A percentile compares a stretch with the other conserved stretches of the same genome.
Evolutionary conservation across 2,113 vertebrate species (phyloP).

Genomic region (Elanus axillaris): DNA sequence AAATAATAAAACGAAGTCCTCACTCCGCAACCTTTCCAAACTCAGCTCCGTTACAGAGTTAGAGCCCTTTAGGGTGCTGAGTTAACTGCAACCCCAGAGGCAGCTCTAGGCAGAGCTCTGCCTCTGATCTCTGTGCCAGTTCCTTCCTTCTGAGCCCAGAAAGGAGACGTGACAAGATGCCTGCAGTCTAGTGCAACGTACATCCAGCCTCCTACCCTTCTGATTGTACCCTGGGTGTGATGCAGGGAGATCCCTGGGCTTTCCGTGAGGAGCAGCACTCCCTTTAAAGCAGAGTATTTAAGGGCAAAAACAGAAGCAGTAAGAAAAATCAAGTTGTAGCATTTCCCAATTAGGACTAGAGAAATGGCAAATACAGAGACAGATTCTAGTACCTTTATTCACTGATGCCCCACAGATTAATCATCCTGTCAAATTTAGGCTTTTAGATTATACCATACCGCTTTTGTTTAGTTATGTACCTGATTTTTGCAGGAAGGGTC

Average conservation of each 20-base stretch:
- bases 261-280: background rate
- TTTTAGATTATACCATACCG: background rate
- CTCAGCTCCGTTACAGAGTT: background rate
- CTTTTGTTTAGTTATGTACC: background rate
- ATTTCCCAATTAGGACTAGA: background rate
- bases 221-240: accelerated
- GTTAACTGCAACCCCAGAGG: background rate
- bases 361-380: background rate
- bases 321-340: background rate
- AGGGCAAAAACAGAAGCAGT: background rate
- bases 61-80: background rate
- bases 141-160: background rate
- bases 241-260: background rate
- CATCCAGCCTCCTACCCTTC: background rate
- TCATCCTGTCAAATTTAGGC: background rate
- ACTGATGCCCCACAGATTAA: background rate
- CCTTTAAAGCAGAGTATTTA: background rate
- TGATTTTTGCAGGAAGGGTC: background rate
- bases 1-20: background rate
- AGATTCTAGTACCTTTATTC: background rate
- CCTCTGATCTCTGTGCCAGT: background rate
- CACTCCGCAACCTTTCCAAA: background rate
- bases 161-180: background rate
- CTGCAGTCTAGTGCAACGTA: accelerated
- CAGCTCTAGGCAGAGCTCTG: background rate